Conservation (phyloP, 2,113 vertebrate species). For the Leptosomus discolor region DNA sequence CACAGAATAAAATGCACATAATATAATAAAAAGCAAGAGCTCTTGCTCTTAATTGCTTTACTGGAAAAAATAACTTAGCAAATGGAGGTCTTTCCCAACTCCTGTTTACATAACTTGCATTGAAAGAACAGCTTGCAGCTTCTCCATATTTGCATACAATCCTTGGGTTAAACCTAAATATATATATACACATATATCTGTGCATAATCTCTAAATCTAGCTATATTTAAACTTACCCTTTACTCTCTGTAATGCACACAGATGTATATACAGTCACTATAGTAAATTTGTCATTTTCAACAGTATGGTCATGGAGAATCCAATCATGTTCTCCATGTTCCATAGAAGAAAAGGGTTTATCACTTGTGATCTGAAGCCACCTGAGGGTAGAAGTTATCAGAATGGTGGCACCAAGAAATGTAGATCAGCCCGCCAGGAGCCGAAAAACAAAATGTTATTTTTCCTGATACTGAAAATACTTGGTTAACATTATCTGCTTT, state of each 20-base stretch:
- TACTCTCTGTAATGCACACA: not conserved
- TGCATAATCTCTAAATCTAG: not conserved
- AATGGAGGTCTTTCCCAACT: not conserved
- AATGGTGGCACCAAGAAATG: not conserved
- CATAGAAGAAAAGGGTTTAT: not conserved
- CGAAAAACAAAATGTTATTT: not conserved
- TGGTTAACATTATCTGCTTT: not conserved
- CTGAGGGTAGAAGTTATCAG: not conserved
- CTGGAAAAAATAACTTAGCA: not conserved
- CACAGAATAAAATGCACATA: not conserved
- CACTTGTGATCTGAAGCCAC: not conserved
- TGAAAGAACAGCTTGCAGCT: not conserved
- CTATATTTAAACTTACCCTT: not conserved
- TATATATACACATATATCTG: too few relatives aligned
- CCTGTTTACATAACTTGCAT: not conserved
- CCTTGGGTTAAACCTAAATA: not conserved
- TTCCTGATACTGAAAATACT: not conserved
- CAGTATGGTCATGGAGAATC: not conserved
- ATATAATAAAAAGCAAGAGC: not conserved
- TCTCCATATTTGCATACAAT: not conserved
- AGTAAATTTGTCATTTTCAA: not conserved
- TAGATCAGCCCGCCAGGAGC: not conserved
- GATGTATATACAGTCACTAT: fast-evolving
- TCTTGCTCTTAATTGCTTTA: not conserved
- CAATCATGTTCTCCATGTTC: not conserved